A percentile compares a stretch with the other conserved stretches of the same genome.
Conservation (phyloP, 2,113 vertebrate species). For the Prunella fulvescens region DNA sequence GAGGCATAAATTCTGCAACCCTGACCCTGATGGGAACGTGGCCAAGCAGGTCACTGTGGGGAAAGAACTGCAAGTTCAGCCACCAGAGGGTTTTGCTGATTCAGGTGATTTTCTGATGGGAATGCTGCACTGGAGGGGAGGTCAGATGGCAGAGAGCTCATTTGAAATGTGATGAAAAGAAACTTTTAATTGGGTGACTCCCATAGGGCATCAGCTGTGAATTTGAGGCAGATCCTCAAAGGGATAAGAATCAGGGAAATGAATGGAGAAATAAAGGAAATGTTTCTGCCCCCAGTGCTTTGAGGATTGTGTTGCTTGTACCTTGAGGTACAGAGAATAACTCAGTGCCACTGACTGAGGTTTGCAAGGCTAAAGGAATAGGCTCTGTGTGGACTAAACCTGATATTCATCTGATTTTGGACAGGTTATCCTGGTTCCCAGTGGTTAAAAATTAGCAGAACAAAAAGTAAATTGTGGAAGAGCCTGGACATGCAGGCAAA, state of each 20-base stretch:
- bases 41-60: not conserved
- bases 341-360: not conserved
- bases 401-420: not conserved
- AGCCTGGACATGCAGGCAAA: accelerated
- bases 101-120: not conserved
- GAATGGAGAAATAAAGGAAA: not conserved
- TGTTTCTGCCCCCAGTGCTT: not conserved
- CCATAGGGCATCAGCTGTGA: not conserved
- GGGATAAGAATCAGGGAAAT: not conserved
- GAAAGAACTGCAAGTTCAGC: not conserved
- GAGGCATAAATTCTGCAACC: not conserved
- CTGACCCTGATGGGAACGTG: not conserved
- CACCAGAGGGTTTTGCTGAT: not conserved
- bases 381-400: not conserved
- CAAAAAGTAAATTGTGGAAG: not conserved
- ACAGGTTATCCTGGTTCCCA: not conserved
- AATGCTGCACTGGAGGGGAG: not conserved
- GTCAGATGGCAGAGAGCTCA: not conserved
- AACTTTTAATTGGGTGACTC: not conserved
- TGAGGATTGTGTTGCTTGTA: not conserved
- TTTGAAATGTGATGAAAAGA: not conserved
- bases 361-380: not conserved
- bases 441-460: not conserved
- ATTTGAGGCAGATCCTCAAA: not conserved
- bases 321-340: not conserved